These are phyloP conservation scores for Ischnus inquisitorius DNA, from an alignment of 2,888 invertebrate genomes.

Conservation along the genomic window DNA sequence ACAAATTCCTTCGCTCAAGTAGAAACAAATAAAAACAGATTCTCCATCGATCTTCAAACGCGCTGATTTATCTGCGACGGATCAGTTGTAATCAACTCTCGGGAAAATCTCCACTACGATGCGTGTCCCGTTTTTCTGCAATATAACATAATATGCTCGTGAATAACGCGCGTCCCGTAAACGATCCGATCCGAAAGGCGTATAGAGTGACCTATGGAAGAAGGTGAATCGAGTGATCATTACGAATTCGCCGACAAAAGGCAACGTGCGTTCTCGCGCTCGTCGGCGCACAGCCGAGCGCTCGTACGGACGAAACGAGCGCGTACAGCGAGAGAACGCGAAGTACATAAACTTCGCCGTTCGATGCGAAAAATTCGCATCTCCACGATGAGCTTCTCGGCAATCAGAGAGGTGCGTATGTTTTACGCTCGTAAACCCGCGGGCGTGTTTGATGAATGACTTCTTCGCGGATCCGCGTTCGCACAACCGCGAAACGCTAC, in stretches of 20 bases:
- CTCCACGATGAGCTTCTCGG: constrained; percentile 2
- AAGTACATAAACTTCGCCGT: constrained; percentile 20
- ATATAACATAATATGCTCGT: constrained; percentile 31
- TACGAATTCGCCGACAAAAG: constrained; percentile 43
- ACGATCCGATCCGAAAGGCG: constrained; percentile 3
- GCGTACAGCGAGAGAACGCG: background rate
- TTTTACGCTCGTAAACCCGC: constrained; percentile 61
- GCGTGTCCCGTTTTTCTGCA: constrained; percentile 15
- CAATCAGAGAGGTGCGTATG: constrained; percentile 47
- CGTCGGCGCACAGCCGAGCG: background rate
- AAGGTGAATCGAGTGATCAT: constrained; percentile 39
- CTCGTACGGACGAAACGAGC: background rate
- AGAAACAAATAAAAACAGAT: background rate
- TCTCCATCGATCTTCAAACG: background rate
- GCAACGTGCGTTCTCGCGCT: constrained; percentile 30
- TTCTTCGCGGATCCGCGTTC: constrained; percentile 14
- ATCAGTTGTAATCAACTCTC: constrained; percentile 29
- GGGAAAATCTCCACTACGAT: background rate
- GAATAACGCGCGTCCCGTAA: constrained; percentile 46
- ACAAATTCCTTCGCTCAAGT: background rate
- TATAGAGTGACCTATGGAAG: constrained; percentile 5
- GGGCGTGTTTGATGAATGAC: constrained; percentile 51
- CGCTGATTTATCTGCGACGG: constrained; percentile 30
- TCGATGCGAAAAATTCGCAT: constrained; percentile 7
- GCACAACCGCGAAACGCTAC: constrained; percentile 36